Conservation (phyloP, 2,113 vertebrate species). For the Empidonax traillii region DNA sequence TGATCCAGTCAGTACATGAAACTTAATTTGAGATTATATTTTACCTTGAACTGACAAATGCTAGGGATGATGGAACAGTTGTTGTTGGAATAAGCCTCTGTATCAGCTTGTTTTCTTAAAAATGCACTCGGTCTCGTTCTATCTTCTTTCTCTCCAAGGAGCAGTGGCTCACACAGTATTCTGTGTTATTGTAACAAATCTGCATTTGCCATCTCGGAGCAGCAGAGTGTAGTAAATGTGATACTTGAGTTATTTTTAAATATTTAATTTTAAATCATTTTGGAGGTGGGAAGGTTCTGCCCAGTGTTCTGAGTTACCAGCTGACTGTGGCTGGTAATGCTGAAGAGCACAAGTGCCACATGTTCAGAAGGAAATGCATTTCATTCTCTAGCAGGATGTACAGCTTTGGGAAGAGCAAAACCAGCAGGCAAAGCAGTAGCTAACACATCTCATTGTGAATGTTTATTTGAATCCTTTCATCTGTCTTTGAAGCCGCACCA, state of each 20-base stretch:
- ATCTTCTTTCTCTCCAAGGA: not conserved
- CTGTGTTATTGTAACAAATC: not conserved
- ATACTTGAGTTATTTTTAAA: not conserved
- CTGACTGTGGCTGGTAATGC: not conserved
- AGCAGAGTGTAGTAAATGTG: not conserved
- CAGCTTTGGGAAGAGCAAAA: not conserved
- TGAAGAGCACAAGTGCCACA: not conserved
- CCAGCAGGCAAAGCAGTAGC: not conserved
- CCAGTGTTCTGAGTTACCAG: not conserved
- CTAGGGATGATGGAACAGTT: not conserved
- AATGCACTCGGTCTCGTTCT: not conserved
- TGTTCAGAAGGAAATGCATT: not conserved
- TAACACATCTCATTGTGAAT: not conserved
- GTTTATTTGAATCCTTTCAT: conserved; percentile 29
- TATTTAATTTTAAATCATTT: no score
- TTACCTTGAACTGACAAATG: not conserved
- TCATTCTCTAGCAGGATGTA: not conserved
- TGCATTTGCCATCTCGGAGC: not conserved
- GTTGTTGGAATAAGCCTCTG: not conserved
- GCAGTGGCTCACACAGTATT: not conserved
- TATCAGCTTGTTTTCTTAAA: not conserved
- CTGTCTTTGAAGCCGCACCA: conserved; percentile 6
- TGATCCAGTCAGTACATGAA: not conserved
- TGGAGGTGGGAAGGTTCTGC: not conserved
- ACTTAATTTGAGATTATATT: not conserved